phyloP scores from a whole-genome alignment of 1,140 invertebrate genomes.

The Parapsyche elsis region DNA sequence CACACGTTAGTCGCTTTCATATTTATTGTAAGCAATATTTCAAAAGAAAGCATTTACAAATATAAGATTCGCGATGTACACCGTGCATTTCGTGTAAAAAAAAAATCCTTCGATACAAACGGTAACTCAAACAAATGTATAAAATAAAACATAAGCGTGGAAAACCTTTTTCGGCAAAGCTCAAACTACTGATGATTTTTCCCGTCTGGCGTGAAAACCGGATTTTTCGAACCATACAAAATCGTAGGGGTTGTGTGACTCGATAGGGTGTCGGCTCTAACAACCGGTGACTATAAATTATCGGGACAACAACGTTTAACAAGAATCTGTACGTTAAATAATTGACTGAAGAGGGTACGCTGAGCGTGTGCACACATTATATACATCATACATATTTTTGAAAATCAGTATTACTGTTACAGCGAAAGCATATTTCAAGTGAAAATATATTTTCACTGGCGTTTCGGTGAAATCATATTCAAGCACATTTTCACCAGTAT shows the following conservation, averaged over 20 bases:
- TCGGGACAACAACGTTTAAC: conserved; percentile 50
- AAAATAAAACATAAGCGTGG: too few species aligned
- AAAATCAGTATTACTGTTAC: too few species aligned
- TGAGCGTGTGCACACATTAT: not conserved
- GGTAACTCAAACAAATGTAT: too few species aligned
- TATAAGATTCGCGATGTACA: not conserved
- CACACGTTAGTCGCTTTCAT: conserved; percentile 16
- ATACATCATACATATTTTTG: too few species aligned
- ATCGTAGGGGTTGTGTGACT: not conserved
- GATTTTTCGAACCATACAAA: not conserved
- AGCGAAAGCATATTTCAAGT: too few species aligned
- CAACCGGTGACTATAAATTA: conserved; percentile 48
- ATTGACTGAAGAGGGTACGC: conserved; percentile 43
- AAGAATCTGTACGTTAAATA: conserved; percentile 54
- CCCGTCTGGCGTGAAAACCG: not conserved
- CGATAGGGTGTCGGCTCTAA: conserved; percentile 23
- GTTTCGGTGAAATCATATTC: too few species aligned
- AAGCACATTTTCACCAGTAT: too few species aligned
- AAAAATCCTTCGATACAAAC: too few species aligned
- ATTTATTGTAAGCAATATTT: conserved; percentile 22
- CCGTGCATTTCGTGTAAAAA: too few species aligned
- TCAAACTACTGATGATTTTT: too few species aligned
- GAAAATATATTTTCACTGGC: too few species aligned
- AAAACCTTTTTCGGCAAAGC: too few species aligned
- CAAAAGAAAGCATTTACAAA: not conserved